Base-by-base conservation (phyloP, 2,888 invertebrate genomes). In the Caenorhabditis panamensis region DNA sequence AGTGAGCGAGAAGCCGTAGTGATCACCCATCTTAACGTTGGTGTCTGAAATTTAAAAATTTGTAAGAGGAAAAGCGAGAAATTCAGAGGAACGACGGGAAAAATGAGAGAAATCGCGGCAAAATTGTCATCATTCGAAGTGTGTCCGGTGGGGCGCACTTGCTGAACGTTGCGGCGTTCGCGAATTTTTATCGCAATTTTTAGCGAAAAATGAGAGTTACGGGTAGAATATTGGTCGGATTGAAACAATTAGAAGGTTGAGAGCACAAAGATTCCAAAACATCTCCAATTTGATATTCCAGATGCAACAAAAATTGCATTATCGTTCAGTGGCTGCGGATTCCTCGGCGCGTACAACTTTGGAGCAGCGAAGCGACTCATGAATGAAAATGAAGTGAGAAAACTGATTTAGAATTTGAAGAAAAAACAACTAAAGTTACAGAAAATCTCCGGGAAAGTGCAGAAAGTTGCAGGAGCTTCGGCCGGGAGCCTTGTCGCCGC, bases 1-100 rank as follows among this genome's bases (percentile, higher is more conserved):
- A 26, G 90, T 90, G 47, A 90, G 84, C 26, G 89, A 89, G 79
- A 90, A 90, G 53, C 90, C 88, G 68, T 90, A 90, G 80, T 89
- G 89, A 81, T 90, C 90, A 49, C 88, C 89, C 89, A 89, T 89
- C 59, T n/a, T 54, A 31, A 49, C 22, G 44, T 54, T 24, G 11
- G 36, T 41, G 6, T 58, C 63, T 72, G 59, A 36, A 53, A 59
- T 36, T n/a, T 3, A 16, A 16, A 78, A 66, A 31, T 47, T 37
- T 22, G 31, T 6, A 31, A 4, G 9, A 9, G 31, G 41, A 41
- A 13, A 41, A 13, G 5, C 41, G 13, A 11, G 13, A 41, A 41
- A 61, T 8, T 11, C n/a, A 11, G 16, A 51, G 22, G 58, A 68
- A 41, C n/a, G n/a, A 22, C 20, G 36, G 16, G 22, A 51, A 59